Evolutionary conservation across 2,888 invertebrate genomes (phyloP).

Genomic region (Cotesia congregata): DNA sequence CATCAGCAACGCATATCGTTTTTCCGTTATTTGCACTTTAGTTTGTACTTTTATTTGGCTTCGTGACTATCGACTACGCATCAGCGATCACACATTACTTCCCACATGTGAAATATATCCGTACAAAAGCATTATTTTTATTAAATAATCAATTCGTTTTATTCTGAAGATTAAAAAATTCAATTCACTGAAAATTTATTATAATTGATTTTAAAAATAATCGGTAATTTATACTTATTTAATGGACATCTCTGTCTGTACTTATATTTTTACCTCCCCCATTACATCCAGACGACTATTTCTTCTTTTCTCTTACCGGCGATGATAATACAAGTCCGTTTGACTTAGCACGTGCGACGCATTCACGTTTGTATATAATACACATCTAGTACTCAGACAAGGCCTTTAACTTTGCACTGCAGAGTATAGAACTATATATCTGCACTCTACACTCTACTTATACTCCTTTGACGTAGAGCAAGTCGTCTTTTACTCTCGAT

Average conservation of each 20-base stretch:
- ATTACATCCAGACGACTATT: not conserved
- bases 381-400: not conserved
- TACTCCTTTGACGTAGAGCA: conserved; percentile 2
- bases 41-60: not conserved
- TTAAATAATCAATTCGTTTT: no score
- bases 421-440: not conserved
- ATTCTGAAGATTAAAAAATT: no score
- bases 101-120: not conserved
- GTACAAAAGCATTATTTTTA: not conserved
- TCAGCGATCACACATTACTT: conserved; percentile 16
- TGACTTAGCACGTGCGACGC: conserved; percentile 32
- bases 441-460: not conserved
- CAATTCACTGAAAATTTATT: no score
- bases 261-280: no score
- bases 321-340: not conserved
- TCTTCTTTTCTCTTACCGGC: conserved; percentile 2
- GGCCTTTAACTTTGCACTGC: not conserved
- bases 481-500: conserved; percentile 33
- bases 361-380: conserved; percentile 10
- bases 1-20: conserved; percentile 43
- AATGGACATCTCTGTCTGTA: no score
- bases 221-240: no score
- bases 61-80: conserved; percentile 25
- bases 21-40: conserved; percentile 32
- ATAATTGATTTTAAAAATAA: no score